Evolutionary conservation across 1,140 invertebrate genomes (phyloP), one percentile per base, ranked within the genome.

Genomic region (Brachionus calyciflorus): DNA sequence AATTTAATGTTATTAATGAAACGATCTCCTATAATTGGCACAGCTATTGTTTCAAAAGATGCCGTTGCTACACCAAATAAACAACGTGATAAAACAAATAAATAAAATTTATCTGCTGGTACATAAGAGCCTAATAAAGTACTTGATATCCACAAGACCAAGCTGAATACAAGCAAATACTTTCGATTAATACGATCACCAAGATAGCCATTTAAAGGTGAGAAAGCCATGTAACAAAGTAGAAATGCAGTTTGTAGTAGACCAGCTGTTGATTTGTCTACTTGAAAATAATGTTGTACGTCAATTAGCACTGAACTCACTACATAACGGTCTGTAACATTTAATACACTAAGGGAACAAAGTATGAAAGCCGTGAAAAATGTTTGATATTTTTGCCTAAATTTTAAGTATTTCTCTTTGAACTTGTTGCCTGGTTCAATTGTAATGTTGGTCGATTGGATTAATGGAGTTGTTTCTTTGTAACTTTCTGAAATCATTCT

Each of bases 151-250:
- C 69, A 73, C 26, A 73, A 28, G 28, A 73, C 33, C 6, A 73
- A 17, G 17, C 69, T 73, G 28, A 73, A 73, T 9, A 73, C 37
- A 17, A 73, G 37, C 46, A 73, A 40, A 51, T 73, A 76, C 44
- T 76, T 76, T 46, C 75, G 33, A 46, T 76, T 76, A 19, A 60
- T 60, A 63, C 75, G 14, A 26, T 76, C 75, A 41, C 75, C 75
- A 65, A 76, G 75, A 41, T 76, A 76, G 0, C 75, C 75, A 63
- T 60, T 76, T 7, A 76, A 6, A 19, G 75, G 75, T 2, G 75
- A 76, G 40, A 76, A 48, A 14, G 53, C 53, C 51, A 76, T 76
- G 37, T 76, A 76, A 44, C 40, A 44, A 14, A 63, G 37, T 30
- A 76, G 26, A 76, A 60, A 76, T 5, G 44, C 51, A 12, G 51